Conservation (phyloP, 2,888 invertebrate genomes). For the Conchocele bisecta region DNA sequence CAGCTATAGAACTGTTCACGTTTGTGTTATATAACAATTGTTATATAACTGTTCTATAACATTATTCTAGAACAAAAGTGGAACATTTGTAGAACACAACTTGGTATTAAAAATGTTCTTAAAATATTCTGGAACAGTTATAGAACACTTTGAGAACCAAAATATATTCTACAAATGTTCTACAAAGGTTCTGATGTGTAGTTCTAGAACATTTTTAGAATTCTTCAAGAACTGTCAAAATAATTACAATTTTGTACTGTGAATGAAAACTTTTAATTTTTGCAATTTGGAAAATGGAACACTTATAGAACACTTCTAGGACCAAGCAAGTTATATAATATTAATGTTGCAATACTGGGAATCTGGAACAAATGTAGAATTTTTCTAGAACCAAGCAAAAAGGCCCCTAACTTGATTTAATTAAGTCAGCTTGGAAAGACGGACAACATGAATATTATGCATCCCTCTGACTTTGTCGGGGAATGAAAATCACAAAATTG, state of each 20-base stretch:
- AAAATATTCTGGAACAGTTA: constrained; percentile 6
- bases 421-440: too few relatives aligned
- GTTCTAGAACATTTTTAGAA: background rate
- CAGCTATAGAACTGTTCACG: constrained; percentile 2
- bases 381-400: too few relatives aligned
- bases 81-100: constrained; percentile 10
- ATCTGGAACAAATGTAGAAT: too few relatives aligned
- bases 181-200: background rate
- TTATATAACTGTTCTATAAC: constrained; percentile 9
- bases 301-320: constrained; percentile 6
- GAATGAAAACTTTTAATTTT: too few relatives aligned
- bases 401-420: too few relatives aligned
- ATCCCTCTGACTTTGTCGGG: too few relatives aligned
- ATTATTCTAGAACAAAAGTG: background rate
- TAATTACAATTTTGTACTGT: too few relatives aligned
- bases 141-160: constrained; percentile 8
- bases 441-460: too few relatives aligned
- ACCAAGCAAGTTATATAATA: too few relatives aligned
- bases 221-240: too few relatives aligned
- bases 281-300: background rate
- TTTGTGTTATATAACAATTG: constrained; percentile 1
- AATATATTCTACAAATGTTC: background rate
- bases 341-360: too few relatives aligned
- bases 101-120: constrained; percentile 1
- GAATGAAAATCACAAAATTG: too few relatives aligned